Base-by-base conservation (phyloP, 2,797 vertebrate species). In the Melopsittacus undulatus region DNA sequence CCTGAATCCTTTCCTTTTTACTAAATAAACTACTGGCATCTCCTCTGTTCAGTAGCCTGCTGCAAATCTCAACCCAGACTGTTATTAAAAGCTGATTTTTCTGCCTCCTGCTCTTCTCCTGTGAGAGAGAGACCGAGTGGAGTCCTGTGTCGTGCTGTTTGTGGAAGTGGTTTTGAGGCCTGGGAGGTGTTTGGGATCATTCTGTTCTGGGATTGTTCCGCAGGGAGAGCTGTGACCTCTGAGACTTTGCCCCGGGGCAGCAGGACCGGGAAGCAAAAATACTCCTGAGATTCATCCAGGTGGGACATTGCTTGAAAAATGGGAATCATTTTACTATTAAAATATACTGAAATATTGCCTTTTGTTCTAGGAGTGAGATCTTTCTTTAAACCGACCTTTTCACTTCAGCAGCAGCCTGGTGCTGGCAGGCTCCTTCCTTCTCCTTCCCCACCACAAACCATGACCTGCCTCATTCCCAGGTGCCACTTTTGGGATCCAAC, bases 1-100 rank as follows among this genome's bases (percentile, higher is more conserved):
- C 90, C 83, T 72, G 87, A 90, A 72, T 85, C 67, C 42, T 3
- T 54, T 17, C 89, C 90, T 96, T 95, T 95, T 91, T 94, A 90
- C 90, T 92, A 10, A 96, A 90, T 77, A 77, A 94, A 94, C 59
- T 40, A 51, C 38, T 92, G 90, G 43, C 92, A 43, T 77, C 93
- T 95, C 92, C 90, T 90, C 69, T 83, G 18, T 63, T 81, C 91
- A 0, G n/a, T 80, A 92, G 86, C 94, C 93, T 90, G 82, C 94
- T 92, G 15, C 81, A 59, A 38, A 30, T 87, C 89, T 87, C 80
- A 80, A 75, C 94, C 93, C 79, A 66, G 87, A 93, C 95, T 95
- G 62, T 94, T 92, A 90, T 34, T 92, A 79, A 95, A 93, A 93
- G 63, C 64, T 69, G 1, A n/a, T 82, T 83, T 74, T 51, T 68